Percentiles rank a stretch among this genome's conserved stretches.
These are phyloP conservation scores for Atethmia centrago DNA, from an alignment of 2,888 invertebrate species.

Conservation along the genomic window DNA sequence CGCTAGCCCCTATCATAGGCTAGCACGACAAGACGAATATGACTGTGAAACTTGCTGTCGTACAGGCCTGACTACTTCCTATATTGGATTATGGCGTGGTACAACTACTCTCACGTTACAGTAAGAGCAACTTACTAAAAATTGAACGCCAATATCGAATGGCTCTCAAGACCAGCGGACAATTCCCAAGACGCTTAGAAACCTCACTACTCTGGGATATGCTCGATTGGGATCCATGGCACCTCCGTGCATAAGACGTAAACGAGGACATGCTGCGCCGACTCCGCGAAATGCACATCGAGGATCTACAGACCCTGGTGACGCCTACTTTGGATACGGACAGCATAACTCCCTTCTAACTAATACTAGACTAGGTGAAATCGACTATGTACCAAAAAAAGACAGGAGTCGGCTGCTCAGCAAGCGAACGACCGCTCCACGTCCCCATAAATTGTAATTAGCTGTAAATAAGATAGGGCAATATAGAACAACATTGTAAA, in stretches of 20 bases:
- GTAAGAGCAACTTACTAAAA: constrained; percentile 10
- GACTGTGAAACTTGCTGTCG: constrained; percentile 13
- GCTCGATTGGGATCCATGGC: too few species aligned
- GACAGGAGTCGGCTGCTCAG: too few species aligned
- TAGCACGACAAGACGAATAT: constrained; percentile 8
- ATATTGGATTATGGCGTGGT: background rate
- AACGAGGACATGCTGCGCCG: too few species aligned
- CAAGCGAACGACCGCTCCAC: background rate
- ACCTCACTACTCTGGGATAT: constrained; percentile 4
- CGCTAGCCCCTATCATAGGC: constrained; percentile 6
- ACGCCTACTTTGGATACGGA: too few species aligned
- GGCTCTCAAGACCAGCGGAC: too few species aligned
- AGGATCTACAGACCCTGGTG: too few species aligned
- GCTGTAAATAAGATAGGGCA: constrained; percentile 21
- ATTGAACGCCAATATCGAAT: constrained; percentile 6
- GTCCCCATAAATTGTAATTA: background rate
- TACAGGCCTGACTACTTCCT: constrained; percentile 1
- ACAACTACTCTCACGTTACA: background rate
- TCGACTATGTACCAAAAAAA: too few species aligned
- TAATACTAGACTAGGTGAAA: too few species aligned
- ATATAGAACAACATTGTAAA: constrained; percentile 6
- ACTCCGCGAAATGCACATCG: too few species aligned
- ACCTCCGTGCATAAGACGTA: too few species aligned
- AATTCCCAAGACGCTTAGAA: too few species aligned
- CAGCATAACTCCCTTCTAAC: too few species aligned